Evolutionary conservation across 2,888 invertebrate species (phyloP).

Genomic region (Bedellia somnulentella): DNA sequence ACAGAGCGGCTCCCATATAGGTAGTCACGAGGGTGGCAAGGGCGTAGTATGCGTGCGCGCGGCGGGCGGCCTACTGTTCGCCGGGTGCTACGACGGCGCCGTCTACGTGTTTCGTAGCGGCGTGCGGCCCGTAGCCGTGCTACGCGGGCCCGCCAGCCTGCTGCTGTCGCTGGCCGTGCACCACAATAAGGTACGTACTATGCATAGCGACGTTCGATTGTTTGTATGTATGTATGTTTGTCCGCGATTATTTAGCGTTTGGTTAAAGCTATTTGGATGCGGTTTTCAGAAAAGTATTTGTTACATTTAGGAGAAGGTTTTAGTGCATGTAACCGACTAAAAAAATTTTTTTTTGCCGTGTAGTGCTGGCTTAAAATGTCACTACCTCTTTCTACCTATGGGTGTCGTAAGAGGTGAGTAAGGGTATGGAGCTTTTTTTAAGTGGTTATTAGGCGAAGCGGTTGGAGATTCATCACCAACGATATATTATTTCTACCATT

Average conservation of each 20-base stretch:
- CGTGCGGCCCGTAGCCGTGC: slow-evolving; percentile 59
- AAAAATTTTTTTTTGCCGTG: no score
- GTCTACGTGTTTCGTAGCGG: slow-evolving; percentile 70
- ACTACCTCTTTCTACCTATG: no score
- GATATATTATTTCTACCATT: no score
- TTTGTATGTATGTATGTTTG: no score
- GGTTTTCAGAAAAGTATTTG: no score
- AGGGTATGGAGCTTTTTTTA: no score
- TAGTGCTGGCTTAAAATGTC: not conserved
- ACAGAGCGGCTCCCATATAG: slow-evolving; percentile 67
- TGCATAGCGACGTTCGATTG: not conserved
- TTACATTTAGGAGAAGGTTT: no score
- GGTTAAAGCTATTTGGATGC: no score
- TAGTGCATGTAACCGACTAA: not conserved
- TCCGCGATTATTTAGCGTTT: no score
- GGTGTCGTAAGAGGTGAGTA: no score
- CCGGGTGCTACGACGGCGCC: slow-evolving; percentile 79
- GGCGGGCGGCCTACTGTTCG: slow-evolving; percentile 64
- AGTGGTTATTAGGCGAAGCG: no score
- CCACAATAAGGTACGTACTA: slow-evolving; percentile 58
- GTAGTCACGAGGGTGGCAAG: slow-evolving; percentile 65
- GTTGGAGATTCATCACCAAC: no score
- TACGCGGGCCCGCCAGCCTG: slow-evolving; percentile 72
- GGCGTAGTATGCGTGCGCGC: slow-evolving; percentile 73
- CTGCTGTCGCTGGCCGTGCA: slow-evolving; percentile 70